Evolutionary conservation across 2,888 invertebrate species (phyloP), one percentile per base, ranked within the genome.

Genomic region (Psococerastis gibbosa): DNA sequence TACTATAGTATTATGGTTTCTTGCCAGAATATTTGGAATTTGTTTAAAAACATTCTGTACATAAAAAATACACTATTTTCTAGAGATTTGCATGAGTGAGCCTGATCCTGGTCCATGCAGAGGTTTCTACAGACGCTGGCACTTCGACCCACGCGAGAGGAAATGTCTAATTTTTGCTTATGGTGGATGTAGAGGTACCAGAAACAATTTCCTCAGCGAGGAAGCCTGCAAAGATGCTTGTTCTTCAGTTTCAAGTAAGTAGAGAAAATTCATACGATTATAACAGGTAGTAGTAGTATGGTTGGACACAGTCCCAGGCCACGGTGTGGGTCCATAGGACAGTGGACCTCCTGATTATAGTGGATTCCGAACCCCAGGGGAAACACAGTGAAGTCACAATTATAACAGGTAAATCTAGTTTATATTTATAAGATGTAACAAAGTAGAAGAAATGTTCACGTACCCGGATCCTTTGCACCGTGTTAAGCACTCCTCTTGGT

Each of bases 181-280:
- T 64, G 87, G 91, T 32, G 85, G 85, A 34, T 87, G 85, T 52
- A 71, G 88, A 46, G 94, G 94, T 32, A 91, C 85, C 62, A 71
- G 75, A 54, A 95, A 95, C 64, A 91, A 89, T 63, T 95, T 94
- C 67, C 69, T 82, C 48, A 76, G 78, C 11, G 70, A 71, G 51
- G 71, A 77, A 22, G 84, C 87, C 55, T 91, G 91, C 56, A 68
- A 70, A 51, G 66, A 65, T 51, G 74, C 78, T 5, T 88, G 88
- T 58, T 64, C 66, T 32, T 61, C 71, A 13, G 63, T 79, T 31
- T 64, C 69, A 56, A 72, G 74, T 73, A 51, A 57, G 63, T n/a
- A n/a, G n/a, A n/a, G n/a, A n/a, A n/a, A n/a, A n/a, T n/a, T n/a
- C n/a, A n/a, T n/a, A n/a, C n/a, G n/a, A n/a, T n/a, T n/a, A n/a